phyloP scores from a whole-genome alignment of 2,797 vertebrate genomes.

The Paramormyrops hopkinsi region DNA sequence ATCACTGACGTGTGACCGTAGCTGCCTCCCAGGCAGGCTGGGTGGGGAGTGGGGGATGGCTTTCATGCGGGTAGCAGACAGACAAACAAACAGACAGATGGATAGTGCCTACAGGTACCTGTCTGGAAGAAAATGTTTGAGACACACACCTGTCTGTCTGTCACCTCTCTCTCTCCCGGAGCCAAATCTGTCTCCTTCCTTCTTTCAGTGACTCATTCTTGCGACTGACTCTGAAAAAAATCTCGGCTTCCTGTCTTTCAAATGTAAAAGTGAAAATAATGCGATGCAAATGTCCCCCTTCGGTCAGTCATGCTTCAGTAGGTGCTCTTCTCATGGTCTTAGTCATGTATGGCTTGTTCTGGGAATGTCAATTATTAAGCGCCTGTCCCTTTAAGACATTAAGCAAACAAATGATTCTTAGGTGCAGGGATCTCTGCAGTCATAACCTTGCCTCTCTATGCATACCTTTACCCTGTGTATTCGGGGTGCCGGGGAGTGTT shows the following conservation, averaged over 20 bases:
- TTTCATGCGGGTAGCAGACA: neutral
- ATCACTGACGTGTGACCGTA: neutral
- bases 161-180: neutral
- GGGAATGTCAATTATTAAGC: neutral
- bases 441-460: neutral
- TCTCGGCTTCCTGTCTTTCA: neutral
- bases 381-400: neutral
- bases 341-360: neutral
- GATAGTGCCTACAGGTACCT: neutral
- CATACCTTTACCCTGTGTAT: neutral
- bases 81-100: neutral
- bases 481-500: neutral
- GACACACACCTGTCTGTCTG: neutral
- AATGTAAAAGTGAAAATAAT: neutral
- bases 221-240: neutral
- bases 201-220: neutral
- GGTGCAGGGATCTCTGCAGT: neutral
- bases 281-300: neutral
- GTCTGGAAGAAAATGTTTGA: neutral
- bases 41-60: neutral
- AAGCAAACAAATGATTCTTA: neutral
- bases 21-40: neutral
- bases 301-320: neutral
- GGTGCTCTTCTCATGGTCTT: neutral
- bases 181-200: neutral